Percentiles rank a stretch among this genome's conserved stretches.
Conservation (phyloP, 2,888 invertebrate species). For the Lasius platythorax region DNA sequence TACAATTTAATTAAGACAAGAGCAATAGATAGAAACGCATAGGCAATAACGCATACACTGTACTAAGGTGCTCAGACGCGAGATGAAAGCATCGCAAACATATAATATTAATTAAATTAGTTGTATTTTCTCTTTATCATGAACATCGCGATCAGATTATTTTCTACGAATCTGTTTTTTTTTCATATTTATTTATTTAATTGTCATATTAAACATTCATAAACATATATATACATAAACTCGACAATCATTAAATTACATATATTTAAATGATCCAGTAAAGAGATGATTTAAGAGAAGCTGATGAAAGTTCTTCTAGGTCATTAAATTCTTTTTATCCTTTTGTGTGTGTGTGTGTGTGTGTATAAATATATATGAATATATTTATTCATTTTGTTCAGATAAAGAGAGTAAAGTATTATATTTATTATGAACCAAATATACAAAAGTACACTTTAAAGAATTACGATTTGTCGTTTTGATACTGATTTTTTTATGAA, state of each 20-base stretch:
- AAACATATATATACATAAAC: background rate
- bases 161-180: background rate
- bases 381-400: too few species aligned
- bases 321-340: background rate
- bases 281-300: background rate
- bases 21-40: background rate
- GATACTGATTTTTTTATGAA: background rate
- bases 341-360: too few species aligned
- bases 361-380: too few species aligned
- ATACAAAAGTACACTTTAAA: background rate
- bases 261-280: background rate
- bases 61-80: background rate
- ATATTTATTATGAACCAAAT: background rate
- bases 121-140: background rate
- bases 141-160: background rate
- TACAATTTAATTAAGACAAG: slow-evolving; percentile 11
- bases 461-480: background rate
- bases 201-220: background rate
- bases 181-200: slow-evolving; percentile 38
- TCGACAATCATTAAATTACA: background rate
- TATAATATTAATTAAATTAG: background rate
- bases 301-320: too few species aligned
- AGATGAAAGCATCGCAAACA: background rate
- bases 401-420: background rate
- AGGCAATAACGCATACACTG: background rate